Base-by-base conservation (phyloP, 1,140 invertebrate species). In the Sarcophaga bullata region DNA sequence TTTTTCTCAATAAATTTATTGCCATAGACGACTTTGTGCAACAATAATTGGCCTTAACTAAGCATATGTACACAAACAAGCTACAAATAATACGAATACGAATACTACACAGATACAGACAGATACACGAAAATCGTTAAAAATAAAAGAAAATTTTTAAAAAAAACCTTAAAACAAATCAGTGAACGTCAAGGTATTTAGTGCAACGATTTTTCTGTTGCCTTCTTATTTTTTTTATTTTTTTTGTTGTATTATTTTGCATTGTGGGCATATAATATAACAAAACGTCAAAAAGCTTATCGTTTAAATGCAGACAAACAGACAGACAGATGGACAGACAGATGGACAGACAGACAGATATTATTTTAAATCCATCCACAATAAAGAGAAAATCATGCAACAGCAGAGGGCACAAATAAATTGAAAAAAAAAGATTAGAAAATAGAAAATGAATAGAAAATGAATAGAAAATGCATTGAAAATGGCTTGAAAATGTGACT, bases 251-350 rank as follows among this genome's bases (percentile, higher is more conserved):
- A 5, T 6, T 17, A 17, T 68, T 68, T 19, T 68, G 25, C 25
- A 37, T 37, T 37, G 62, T 68, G 62, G 62, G 62, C n/a, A 25
- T 9, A 68, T 68, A 68, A 68, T 19, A 68, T 68, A 68, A 19
- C 62, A 68, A 68, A 68, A 68, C 62, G 62, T 68, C 62, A 68
- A 68, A 68, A 68, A 68, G 62, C 62, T 68, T 68, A 68, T 68
- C 62, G 62, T 68, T 68, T 68, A 68, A 68, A 68, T 68, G 62
- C 62, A 68, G 62, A 68, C 62, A 68, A 37, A 37, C 25, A 2
- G 25, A 37, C 25, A 4, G 25, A 19, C 19, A 68, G 25, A 37
- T 17, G 19, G 25, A 37, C 25, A 37, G 25, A 37, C 25, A 37
- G 25, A 19, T 19, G 19, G 4, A 37, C 62, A 68, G n/a, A n/a